A percentile compares a stretch with the other conserved stretches of the same genome.
Evolutionary conservation across 2,113 vertebrate species (phyloP).

Genomic region (Falco punctatus): DNA sequence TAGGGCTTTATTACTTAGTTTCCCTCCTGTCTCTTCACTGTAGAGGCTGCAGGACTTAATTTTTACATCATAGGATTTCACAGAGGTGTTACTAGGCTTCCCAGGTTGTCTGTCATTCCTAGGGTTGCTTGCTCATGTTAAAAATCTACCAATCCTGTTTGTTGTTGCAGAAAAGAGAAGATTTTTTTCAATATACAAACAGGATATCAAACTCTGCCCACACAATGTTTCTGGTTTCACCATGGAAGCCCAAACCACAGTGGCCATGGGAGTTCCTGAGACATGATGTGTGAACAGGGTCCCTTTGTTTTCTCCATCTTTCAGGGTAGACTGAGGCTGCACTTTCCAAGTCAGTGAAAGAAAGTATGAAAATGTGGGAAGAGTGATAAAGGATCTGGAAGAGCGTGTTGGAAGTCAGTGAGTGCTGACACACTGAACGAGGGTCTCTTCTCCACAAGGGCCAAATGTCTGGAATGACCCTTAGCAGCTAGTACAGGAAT

Average conservation of each 20-base stretch:
- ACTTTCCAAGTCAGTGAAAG: neutral
- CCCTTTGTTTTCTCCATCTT: neutral
- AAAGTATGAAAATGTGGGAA: neutral
- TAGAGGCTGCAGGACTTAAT: neutral
- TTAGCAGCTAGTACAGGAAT: neutral
- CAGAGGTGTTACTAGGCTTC: neutral
- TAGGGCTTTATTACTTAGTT: neutral
- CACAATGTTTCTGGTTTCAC: neutral
- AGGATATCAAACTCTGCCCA: neutral
- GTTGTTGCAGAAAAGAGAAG: neutral
- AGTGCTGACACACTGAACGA: neutral
- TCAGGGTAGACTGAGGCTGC: neutral
- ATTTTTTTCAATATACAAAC: neutral
- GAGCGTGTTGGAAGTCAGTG: fast-evolving
- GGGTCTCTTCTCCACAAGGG: neutral
- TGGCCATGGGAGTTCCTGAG: neutral
- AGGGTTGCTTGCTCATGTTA: neutral
- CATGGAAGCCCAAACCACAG: neutral
- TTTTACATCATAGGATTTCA: neutral
- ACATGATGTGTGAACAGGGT: neutral
- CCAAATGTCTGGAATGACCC: neutral
- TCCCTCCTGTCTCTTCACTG: neutral
- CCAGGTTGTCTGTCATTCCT: neutral
- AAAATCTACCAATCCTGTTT: neutral
- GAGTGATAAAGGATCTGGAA: neutral